phyloP scores from a whole-genome alignment of 2,113 vertebrate genomes.

The Chaetodon trifascialis region DNA sequence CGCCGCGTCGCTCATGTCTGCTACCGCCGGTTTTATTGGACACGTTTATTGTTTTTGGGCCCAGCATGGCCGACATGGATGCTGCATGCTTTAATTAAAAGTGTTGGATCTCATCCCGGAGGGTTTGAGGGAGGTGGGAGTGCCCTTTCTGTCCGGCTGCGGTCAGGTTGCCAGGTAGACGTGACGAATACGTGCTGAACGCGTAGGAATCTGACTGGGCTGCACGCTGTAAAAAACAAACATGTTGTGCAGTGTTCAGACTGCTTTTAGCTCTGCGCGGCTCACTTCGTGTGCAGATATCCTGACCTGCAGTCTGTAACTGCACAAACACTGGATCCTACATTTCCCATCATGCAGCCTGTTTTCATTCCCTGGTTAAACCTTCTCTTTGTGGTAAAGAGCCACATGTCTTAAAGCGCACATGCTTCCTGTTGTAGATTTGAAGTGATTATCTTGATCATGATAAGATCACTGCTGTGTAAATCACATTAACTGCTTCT shows the following conservation, averaged over 20 bases:
- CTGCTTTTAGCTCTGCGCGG: too few relatives aligned
- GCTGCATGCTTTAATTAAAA: slow-evolving; percentile 54
- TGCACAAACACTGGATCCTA: too few relatives aligned
- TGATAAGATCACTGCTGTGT: not conserved
- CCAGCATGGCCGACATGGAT: not conserved
- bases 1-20: not conserved
- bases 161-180: not conserved
- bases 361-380: too few relatives aligned
- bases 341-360: too few relatives aligned
- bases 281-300: too few relatives aligned
- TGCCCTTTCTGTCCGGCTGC: slow-evolving; percentile 2
- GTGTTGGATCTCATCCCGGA: slow-evolving; percentile 27
- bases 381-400: too few relatives aligned
- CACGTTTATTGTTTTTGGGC: slow-evolving; percentile 55
- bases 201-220: not conserved
- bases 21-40: slow-evolving; percentile 56
- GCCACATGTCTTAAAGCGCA: too few relatives aligned
- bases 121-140: not conserved
- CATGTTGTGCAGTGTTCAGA: too few relatives aligned
- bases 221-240: too few relatives aligned
- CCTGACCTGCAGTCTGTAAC: too few relatives aligned
- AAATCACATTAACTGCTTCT: not conserved
- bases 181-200: slow-evolving; percentile 7
- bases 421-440: too few relatives aligned
- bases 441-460: too few relatives aligned